Conservation (phyloP, 1,140 invertebrate species). For the Apis laboriosa region DNA sequence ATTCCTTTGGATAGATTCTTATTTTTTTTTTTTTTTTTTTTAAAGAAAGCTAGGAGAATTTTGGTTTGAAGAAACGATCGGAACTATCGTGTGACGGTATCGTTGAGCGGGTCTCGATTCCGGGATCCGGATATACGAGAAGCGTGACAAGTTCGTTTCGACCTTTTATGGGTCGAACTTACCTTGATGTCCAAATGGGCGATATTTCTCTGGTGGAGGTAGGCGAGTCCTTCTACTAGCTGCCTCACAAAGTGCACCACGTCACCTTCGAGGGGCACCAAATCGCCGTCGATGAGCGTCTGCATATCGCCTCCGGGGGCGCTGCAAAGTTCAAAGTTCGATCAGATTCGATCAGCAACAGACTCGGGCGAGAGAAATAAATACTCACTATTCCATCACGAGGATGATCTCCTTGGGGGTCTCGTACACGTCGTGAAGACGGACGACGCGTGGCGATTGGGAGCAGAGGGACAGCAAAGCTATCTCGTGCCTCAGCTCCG, state of each 20-base stretch:
- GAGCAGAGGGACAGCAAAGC: slow-evolving; percentile 85
- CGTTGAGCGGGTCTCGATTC: slow-evolving; percentile 31
- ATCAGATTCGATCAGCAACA: neutral
- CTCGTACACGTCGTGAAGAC: slow-evolving; percentile 87
- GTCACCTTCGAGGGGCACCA: slow-evolving; percentile 86
- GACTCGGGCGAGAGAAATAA: too few species aligned
- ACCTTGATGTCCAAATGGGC: slow-evolving; percentile 92
- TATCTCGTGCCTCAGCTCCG: slow-evolving; percentile 86
- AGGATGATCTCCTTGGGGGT: slow-evolving; percentile 86
- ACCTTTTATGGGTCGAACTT: slow-evolving; percentile 78
- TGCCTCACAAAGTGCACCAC: slow-evolving; percentile 86
- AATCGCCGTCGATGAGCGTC: slow-evolving; percentile 88
- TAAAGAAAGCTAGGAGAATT: neutral
- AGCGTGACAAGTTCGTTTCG: slow-evolving; percentile 62
- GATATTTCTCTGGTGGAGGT: slow-evolving; percentile 88
- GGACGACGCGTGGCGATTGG: slow-evolving; percentile 84
- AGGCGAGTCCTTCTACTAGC: slow-evolving; percentile 86
- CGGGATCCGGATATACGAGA: slow-evolving; percentile 61
- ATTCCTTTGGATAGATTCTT: too few species aligned
- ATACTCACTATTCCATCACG: slow-evolving; percentile 87
- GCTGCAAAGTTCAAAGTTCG: slow-evolving; percentile 79
- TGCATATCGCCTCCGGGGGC: slow-evolving; percentile 89
- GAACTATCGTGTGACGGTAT: slow-evolving; percentile 43
- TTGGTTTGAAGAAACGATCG: slow-evolving; percentile 25
- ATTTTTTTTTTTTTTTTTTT: neutral